phyloP scores from a whole-genome alignment of 2,797 vertebrate species.

The Cynopterus sphinx region DNA sequence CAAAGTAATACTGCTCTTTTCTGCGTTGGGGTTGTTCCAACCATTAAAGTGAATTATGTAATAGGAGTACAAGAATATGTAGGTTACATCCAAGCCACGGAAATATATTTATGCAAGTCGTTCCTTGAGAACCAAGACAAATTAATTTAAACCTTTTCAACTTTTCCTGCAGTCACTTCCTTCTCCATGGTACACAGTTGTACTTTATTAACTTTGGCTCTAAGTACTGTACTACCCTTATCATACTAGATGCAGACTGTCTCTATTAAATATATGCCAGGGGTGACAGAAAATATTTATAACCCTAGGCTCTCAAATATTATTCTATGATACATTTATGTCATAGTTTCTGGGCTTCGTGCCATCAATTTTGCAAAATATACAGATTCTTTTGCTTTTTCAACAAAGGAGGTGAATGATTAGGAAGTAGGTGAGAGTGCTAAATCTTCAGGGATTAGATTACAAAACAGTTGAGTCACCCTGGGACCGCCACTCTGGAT shows the following conservation, averaged over 20 bases:
- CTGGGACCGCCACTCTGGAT: constrained; percentile 11
- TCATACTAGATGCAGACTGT: constrained; percentile 44
- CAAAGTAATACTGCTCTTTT: neutral
- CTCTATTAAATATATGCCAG: constrained; percentile 60
- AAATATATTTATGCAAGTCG: neutral
- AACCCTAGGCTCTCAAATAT: constrained; percentile 58
- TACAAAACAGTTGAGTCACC: constrained; percentile 33
- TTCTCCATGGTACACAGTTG: neutral
- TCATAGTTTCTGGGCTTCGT: constrained; percentile 66
- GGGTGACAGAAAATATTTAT: constrained; percentile 62
- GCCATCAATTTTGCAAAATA: constrained; percentile 69
- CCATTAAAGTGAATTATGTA: neutral
- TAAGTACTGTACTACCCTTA: neutral
- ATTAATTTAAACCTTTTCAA: constrained; percentile 37
- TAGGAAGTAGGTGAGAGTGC: constrained; percentile 48
- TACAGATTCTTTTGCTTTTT: constrained; percentile 63
- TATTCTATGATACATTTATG: constrained; percentile 60
- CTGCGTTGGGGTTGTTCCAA: neutral
- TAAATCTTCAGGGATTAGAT: constrained; percentile 68
- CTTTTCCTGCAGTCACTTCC: neutral
- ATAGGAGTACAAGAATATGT: neutral
- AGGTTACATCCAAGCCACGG: neutral
- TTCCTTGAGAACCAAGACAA: neutral
- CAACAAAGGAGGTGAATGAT: constrained; percentile 61
- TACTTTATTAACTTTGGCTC: neutral